These are phyloP conservation scores for Chinchilla lanigera DNA, from an alignment of 2,113 vertebrate genomes.

Conservation along the genomic window DNA sequence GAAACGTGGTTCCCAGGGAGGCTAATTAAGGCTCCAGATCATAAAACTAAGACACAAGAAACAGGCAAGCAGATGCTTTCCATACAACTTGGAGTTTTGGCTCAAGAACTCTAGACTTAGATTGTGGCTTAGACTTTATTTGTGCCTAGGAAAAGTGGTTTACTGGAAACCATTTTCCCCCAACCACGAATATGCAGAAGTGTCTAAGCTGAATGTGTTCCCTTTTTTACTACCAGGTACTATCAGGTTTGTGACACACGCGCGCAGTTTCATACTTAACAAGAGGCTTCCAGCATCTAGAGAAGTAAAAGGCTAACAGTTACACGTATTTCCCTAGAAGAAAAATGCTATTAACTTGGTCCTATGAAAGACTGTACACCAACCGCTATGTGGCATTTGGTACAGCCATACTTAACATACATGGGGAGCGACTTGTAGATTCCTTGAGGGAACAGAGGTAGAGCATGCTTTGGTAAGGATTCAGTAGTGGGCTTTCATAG, in stretches of 20 bases:
- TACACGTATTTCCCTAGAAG: neutral
- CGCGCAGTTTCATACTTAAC: slow-evolving; percentile 44
- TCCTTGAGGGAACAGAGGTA: neutral
- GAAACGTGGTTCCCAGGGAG: neutral
- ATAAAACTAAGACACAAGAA: neutral
- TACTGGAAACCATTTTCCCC: too few relatives aligned
- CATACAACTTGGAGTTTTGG: neutral
- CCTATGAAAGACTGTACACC: neutral
- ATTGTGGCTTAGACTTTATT: neutral
- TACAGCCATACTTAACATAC: accelerated
- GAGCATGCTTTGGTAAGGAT: neutral
- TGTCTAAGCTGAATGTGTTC: neutral
- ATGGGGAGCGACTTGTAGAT: neutral
- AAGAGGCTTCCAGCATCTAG: neutral
- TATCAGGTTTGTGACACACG: slow-evolving; percentile 17
- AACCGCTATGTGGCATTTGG: neutral
- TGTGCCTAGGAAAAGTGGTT: neutral
- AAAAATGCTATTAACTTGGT: neutral
- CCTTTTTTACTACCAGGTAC: neutral
- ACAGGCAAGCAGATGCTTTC: neutral
- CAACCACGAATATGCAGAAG: neutral
- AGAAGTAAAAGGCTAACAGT: neutral
- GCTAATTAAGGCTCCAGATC: neutral
- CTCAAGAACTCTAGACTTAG: slow-evolving; percentile 6
- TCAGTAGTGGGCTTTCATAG: neutral